Conservation (phyloP, 2,888 invertebrate species). For the Oscheius onirici region DNA sequence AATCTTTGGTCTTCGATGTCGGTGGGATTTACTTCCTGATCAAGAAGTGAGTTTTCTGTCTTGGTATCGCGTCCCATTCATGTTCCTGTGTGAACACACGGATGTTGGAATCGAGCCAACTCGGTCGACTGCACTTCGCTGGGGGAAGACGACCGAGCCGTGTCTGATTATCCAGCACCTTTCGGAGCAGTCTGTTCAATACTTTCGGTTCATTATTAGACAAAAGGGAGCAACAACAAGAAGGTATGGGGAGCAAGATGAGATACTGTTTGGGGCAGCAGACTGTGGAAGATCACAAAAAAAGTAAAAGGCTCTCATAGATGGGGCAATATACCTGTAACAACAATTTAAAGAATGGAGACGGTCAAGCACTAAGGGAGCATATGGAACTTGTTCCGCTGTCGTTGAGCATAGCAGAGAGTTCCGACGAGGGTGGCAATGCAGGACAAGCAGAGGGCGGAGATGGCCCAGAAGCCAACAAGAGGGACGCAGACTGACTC, state of each 20-base stretch:
- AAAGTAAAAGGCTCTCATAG: conserved; percentile 9
- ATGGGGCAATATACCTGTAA: conserved; percentile 4
- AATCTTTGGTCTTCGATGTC: no score
- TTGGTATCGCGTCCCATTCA: no score
- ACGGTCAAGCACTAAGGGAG: conserved; percentile 24
- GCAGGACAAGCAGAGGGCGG: conserved; percentile 50
- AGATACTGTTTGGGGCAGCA: background rate
- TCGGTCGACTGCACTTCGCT: no score
- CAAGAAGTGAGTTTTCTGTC: no score
- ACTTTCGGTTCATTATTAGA: background rate
- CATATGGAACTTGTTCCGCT: conserved; percentile 49
- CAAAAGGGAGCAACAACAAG: background rate
- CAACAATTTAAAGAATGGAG: background rate
- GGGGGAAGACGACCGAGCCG: no score
- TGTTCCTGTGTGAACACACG: no score
- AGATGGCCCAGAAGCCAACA: conserved; percentile 50
- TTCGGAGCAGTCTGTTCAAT: no score
- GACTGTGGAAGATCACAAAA: background rate
- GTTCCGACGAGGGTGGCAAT: conserved; percentile 48
- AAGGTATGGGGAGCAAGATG: background rate
- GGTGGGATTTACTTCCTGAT: no score
- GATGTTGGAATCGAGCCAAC: no score
- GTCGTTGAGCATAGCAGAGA: conserved; percentile 47
- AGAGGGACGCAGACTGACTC: conserved; percentile 51
- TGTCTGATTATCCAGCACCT: no score